phyloP scores from a whole-genome alignment of 1,140 invertebrate genomes.

The Tetramorium simillimum region DNA sequence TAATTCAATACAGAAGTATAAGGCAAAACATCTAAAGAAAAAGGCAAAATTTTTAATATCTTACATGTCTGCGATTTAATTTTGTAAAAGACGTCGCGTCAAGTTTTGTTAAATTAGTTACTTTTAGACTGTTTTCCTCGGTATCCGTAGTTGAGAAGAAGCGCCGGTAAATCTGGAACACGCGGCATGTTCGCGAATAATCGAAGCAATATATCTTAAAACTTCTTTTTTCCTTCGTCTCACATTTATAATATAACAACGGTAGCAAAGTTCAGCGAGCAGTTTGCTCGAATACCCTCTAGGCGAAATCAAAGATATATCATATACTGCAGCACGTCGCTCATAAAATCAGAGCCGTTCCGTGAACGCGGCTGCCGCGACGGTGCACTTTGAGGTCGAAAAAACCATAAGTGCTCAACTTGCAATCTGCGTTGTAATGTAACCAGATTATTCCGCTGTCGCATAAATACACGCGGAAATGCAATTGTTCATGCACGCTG shows the following conservation, averaged over 20 bases:
- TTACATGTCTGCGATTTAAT: not conserved
- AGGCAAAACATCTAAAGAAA: not conserved
- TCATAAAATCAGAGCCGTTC: slow-evolving; percentile 39
- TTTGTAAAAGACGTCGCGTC: not conserved
- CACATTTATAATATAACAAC: slow-evolving; percentile 51
- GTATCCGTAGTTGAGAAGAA: not conserved
- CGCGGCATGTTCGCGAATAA: slow-evolving; percentile 34
- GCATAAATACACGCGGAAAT: slow-evolving; percentile 46
- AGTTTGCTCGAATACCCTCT: slow-evolving; percentile 43
- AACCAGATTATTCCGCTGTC: slow-evolving; percentile 41
- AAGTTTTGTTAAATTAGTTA: not conserved
- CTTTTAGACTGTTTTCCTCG: not conserved
- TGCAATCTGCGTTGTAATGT: slow-evolving; percentile 36
- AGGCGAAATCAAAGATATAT: slow-evolving; percentile 59
- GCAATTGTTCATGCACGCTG: slow-evolving; percentile 43
- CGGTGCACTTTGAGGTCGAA: slow-evolving; percentile 42
- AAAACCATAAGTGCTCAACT: slow-evolving; percentile 36
- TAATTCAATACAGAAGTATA: not conserved
- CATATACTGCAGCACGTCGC: slow-evolving; percentile 30
- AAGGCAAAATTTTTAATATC: not conserved
- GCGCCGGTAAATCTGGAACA: not conserved
- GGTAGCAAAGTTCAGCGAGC: slow-evolving; percentile 24
- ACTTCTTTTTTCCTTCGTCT: slow-evolving; percentile 31
- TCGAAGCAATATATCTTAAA: slow-evolving; percentile 53
- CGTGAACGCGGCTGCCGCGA: slow-evolving; percentile 19